These are phyloP conservation scores for Brachionus koreanus DNA, from an alignment of 1,140 invertebrate genomes.

Conservation along the genomic window DNA sequence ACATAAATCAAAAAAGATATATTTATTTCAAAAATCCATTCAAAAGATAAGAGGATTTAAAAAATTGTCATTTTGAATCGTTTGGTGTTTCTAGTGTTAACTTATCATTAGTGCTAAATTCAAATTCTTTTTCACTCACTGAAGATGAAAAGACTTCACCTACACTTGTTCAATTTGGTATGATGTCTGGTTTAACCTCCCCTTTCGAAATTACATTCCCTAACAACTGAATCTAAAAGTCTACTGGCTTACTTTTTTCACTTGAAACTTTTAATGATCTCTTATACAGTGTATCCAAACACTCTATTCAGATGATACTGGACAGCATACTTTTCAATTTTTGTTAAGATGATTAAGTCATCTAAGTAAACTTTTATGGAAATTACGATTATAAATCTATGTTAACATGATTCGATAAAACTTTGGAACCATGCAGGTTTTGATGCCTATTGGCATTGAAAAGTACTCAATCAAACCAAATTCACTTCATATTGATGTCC, in stretches of 20 bases:
- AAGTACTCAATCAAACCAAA: conserved; percentile 45
- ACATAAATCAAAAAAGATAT: too few relatives aligned
- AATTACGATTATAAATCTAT: background rate
- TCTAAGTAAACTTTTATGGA: background rate
- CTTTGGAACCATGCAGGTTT: conserved; percentile 45
- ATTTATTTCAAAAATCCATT: too few relatives aligned
- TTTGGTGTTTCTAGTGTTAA: too few relatives aligned
- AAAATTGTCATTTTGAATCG: too few relatives aligned
- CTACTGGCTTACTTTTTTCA: background rate
- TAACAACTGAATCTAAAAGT: too few relatives aligned
- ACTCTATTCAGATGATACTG: background rate
- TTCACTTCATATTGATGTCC: background rate
- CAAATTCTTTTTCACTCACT: too few relatives aligned
- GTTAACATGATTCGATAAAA: conserved; percentile 1
- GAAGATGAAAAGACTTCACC: too few relatives aligned
- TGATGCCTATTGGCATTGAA: conserved; percentile 43
- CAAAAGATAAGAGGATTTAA: too few relatives aligned
- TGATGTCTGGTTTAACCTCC: too few relatives aligned
- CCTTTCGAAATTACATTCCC: too few relatives aligned
- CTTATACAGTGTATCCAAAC: background rate
- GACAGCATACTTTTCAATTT: background rate
- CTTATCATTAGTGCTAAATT: too few relatives aligned
- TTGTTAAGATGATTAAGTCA: background rate
- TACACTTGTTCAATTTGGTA: too few relatives aligned
- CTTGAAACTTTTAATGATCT: background rate